These are phyloP conservation scores for Oceanites oceanicus DNA, from an alignment of 2,113 vertebrate genomes.

Conservation along the genomic window DNA sequence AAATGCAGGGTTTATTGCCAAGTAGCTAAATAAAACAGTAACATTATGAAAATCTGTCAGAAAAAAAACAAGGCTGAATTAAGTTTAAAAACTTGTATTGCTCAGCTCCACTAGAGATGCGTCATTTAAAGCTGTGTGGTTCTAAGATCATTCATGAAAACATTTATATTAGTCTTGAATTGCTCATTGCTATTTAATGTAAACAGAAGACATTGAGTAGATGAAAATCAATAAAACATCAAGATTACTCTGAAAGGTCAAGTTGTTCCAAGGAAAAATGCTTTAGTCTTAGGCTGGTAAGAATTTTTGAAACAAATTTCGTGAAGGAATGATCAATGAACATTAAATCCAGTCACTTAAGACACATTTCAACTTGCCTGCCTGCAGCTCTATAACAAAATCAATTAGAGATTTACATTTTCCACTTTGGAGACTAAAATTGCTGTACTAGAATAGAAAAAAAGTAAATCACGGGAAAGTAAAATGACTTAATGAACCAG, in stretches of 20 bases:
- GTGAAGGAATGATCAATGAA: background rate
- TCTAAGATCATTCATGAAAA: background rate
- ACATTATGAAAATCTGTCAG: background rate
- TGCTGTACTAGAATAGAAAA: background rate
- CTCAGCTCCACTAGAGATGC: background rate
- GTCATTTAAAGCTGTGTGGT: background rate
- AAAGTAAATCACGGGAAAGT: background rate
- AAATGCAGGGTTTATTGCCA: background rate
- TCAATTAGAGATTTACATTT: slow-evolving; percentile 15
- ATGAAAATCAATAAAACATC: slow-evolving; percentile 47
- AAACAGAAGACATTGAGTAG: slow-evolving; percentile 28
- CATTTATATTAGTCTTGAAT: background rate
- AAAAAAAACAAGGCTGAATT: background rate
- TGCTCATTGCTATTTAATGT: slow-evolving; percentile 13
- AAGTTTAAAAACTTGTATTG: background rate
- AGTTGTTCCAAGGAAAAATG: background rate
- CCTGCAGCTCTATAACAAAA: background rate
- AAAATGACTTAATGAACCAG: background rate
- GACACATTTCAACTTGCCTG: background rate
- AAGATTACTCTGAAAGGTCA: slow-evolving; percentile 44
- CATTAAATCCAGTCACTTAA: background rate
- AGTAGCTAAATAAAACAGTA: background rate
- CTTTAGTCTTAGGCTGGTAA: background rate
- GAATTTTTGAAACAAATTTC: background rate
- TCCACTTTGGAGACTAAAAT: background rate